phyloP scores from a whole-genome alignment of 2,888 invertebrate genomes.

The Meghimatium bilineatum region DNA sequence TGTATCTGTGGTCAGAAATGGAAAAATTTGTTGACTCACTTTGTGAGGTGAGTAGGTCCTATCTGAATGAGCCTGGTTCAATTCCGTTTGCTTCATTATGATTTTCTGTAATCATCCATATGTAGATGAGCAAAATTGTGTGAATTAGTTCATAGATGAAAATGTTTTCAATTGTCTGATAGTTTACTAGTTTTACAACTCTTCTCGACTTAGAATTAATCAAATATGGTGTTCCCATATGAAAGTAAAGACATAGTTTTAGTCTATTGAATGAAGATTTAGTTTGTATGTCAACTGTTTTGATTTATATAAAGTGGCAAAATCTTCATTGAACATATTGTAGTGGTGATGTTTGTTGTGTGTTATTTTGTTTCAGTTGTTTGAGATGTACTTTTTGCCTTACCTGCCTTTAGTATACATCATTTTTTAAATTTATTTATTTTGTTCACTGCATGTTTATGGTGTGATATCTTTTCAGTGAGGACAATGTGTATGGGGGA shows the following conservation, averaged over 20 bases:
- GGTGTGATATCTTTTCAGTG: background rate
- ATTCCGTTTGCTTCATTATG: too few relatives aligned
- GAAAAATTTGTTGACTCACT: too few relatives aligned
- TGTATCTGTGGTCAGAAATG: too few relatives aligned
- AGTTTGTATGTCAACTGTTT: too few relatives aligned
- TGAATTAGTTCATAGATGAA: too few relatives aligned
- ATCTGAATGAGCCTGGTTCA: too few relatives aligned
- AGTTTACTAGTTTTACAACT: background rate
- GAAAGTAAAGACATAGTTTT: background rate
- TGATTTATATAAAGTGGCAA: background rate
- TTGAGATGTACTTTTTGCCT: background rate
- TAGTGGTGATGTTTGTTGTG: slow-evolving; percentile 17
- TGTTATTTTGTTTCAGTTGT: background rate
- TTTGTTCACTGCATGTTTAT: background rate
- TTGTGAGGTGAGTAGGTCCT: too few relatives aligned
- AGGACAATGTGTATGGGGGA: background rate
- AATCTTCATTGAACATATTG: slow-evolving; percentile 9
- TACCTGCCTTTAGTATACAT: slow-evolving; percentile 10
- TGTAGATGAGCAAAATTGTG: too few relatives aligned
- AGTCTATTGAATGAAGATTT: background rate
- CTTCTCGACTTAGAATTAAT: background rate
- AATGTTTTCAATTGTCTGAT: background rate
- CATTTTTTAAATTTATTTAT: background rate
- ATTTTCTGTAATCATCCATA: too few relatives aligned
- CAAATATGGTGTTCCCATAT: background rate